phyloP scores from a whole-genome alignment of 2,797 vertebrate species.

The Lithobates sylvaticus region DNA sequence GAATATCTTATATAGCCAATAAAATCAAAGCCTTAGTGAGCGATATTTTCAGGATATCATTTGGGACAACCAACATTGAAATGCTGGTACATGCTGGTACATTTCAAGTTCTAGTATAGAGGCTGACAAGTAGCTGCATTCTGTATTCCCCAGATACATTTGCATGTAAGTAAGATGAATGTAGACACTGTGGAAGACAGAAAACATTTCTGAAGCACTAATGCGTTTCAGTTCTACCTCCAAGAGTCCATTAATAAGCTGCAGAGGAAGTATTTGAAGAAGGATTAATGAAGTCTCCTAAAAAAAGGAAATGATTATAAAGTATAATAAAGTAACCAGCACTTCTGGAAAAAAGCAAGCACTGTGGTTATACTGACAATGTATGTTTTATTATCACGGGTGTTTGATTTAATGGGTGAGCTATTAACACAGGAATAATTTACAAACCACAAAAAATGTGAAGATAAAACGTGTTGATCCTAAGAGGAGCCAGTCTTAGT shows the following conservation, averaged over 20 bases:
- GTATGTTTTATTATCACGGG: background rate
- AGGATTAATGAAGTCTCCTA: slow-evolving; percentile 59
- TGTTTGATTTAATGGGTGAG: background rate
- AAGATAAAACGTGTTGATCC: background rate
- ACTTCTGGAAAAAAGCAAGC: slow-evolving; percentile 3
- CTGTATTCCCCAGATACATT: slow-evolving; percentile 41
- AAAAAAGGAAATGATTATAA: slow-evolving; percentile 53
- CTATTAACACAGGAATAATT: background rate
- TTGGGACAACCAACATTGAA: background rate
- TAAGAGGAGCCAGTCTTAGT: too few relatives aligned
- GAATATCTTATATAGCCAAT: background rate
- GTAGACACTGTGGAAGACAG: slow-evolving; percentile 50
- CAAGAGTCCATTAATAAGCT: slow-evolving; percentile 58
- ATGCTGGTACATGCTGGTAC: slow-evolving; percentile 1
- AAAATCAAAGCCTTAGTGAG: background rate
- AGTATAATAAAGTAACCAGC: slow-evolving; percentile 53
- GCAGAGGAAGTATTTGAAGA: slow-evolving; percentile 56
- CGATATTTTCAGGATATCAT: background rate
- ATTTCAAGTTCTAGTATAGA: slow-evolving; percentile 7
- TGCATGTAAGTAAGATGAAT: slow-evolving; percentile 58
- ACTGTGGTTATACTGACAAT: background rate
- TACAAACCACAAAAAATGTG: background rate
- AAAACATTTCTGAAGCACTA: slow-evolving; percentile 58
- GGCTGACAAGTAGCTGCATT: slow-evolving; percentile 24
- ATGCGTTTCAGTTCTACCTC: slow-evolving; percentile 45